phyloP scores from a whole-genome alignment of 2,888 invertebrate genomes.

The Lasioglossum figueresi region DNA sequence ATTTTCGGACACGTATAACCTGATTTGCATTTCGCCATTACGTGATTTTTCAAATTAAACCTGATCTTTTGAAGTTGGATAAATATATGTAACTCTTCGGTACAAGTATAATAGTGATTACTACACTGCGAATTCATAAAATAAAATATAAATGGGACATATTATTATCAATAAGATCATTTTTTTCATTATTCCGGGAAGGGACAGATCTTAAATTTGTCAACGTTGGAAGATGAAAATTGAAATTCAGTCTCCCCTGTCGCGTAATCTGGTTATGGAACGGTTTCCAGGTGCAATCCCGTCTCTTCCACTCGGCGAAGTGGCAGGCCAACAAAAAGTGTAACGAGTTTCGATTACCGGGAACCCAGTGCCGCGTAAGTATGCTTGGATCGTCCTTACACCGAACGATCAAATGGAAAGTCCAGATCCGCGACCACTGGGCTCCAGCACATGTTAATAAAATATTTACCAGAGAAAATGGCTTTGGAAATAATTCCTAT shows the following conservation, averaged over 20 bases:
- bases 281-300: background rate
- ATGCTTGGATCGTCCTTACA: slow-evolving; percentile 36
- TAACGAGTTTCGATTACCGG: slow-evolving; percentile 43
- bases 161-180: background rate
- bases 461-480: background rate
- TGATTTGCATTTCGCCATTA: background rate
- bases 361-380: slow-evolving; percentile 35
- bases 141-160: background rate
- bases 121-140: background rate
- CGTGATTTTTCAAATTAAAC: background rate
- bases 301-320: slow-evolving; percentile 17
- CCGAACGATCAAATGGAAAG: slow-evolving; percentile 32
- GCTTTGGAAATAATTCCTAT: background rate
- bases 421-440: background rate
- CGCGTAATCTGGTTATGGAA: slow-evolving; percentile 1
- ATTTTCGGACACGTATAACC: background rate
- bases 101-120: background rate
- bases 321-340: slow-evolving; percentile 29
- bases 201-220: background rate
- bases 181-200: background rate
- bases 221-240: background rate
- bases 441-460: background rate
- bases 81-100: background rate
- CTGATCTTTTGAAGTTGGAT: background rate
- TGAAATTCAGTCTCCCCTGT: background rate